Percentiles rank a stretch among this genome's conserved stretches.
phyloP scores from a whole-genome alignment of 2,888 invertebrate species.

The Cinara cedri region DNA sequence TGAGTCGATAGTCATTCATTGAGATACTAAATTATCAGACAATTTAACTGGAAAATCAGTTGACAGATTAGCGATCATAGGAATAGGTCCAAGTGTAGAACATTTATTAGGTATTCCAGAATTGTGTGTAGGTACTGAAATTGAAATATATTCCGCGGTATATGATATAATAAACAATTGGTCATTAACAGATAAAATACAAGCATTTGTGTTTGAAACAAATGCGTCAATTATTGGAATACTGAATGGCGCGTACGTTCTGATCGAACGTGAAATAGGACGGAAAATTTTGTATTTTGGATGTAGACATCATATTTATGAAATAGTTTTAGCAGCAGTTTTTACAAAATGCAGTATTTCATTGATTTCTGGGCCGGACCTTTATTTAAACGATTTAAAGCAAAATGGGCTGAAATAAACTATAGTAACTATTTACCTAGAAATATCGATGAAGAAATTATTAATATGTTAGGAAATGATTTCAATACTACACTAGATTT shows the following conservation, averaged over 20 bases:
- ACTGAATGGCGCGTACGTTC: background rate
- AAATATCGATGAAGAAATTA: background rate
- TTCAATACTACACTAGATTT: background rate
- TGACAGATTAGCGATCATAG: background rate
- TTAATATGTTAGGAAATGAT: background rate
- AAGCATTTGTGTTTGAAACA: background rate
- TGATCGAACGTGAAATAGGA: background rate
- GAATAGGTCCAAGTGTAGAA: background rate
- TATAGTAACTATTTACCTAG: background rate
- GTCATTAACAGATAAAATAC: background rate
- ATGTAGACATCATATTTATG: background rate
- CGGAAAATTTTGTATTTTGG: background rate
- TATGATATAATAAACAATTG: background rate
- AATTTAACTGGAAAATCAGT: background rate
- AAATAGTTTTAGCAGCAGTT: background rate
- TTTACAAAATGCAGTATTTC: conserved; percentile 1
- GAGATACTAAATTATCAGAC: background rate
- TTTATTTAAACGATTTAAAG: conserved; percentile 4
- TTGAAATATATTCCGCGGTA: background rate
- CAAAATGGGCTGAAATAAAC: background rate
- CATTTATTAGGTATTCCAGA: background rate
- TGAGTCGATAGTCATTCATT: too few relatives aligned
- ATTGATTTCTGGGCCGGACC: background rate
- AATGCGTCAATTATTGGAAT: background rate
- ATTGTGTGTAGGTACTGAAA: background rate